Evolutionary conservation across 2,113 vertebrate genomes (phyloP), one percentile per base, ranked within the genome.

Genomic region (Malurus alboscapulatus): DNA sequence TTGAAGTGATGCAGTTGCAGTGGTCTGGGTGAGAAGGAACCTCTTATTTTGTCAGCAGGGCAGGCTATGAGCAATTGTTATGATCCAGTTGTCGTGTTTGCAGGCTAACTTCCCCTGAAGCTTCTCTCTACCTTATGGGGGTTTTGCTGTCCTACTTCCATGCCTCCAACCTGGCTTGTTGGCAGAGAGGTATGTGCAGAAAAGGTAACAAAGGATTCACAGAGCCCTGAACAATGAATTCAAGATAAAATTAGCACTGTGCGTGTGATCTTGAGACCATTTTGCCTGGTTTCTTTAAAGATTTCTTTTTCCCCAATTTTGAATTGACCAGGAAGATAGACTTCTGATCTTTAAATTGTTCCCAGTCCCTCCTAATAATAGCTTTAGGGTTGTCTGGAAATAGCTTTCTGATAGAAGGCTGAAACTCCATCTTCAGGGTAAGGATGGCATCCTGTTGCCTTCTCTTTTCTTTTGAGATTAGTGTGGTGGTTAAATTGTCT

Each of bases 341-440:
- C 27, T 90, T 94, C 58, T 62, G 74, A 73, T 94, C 58, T 96
- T 87, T 68, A 93, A 84, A 93, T 89, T 91, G 71, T 91, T 93
- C 55, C 53, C 18, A 24, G 38, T 76, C 11, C 42, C 5, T 82
- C 66, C 57, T 92, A 82, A 82, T 94, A 84, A 87, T 77, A 95
- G 53, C 84, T 87, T 80, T 80, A 48, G 25, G 40, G 19, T 89
- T 92, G 74, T 69, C 75, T 94, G 81, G 48, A 92, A 96, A 84
- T 91, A 76, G 67, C 51, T 84, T 84, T 87, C 67, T 51, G 51
- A 83, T 92, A 65, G 89, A 71, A 71, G 78, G 58, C 44, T 92
- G 55, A 91, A 82, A 85, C 47, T 40, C 51, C 72, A 67, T 77
- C 63, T 93, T 61, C 63, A 53, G 87, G 67, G 44, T 89, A 77